A percentile compares a stretch with the other conserved stretches of the same genome.
Evolutionary conservation across 2,797 vertebrate species (phyloP).

Genomic region (Microchirus variegatus): DNA sequence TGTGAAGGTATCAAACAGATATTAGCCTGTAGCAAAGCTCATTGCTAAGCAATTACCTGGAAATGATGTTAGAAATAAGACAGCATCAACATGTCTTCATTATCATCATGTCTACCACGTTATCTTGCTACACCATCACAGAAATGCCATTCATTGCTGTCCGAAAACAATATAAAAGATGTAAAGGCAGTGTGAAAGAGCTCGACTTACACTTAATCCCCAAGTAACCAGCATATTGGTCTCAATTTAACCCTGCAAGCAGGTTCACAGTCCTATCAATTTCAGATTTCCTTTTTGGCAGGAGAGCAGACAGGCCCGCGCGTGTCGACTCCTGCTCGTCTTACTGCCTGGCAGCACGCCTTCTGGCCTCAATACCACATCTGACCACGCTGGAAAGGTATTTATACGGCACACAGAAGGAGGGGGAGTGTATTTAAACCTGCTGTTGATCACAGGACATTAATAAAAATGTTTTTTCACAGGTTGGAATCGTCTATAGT

Average conservation of each 20-base stretch:
- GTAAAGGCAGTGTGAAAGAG: background rate
- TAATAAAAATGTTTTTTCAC: too few species aligned
- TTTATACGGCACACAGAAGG: constrained; percentile 59
- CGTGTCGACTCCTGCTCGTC: constrained; percentile 59
- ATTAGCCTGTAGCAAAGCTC: too few species aligned
- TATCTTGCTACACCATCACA: too few species aligned
- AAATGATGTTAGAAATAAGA: too few species aligned
- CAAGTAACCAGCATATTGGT: background rate
- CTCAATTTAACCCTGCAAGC: constrained; percentile 20
- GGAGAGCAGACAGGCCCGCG: constrained; percentile 22
- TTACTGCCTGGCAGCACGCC: constrained; percentile 70
- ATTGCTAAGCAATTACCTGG: too few species aligned
- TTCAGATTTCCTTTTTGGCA: constrained; percentile 32
- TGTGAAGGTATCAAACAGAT: too few species aligned
- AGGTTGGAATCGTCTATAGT: too few species aligned
- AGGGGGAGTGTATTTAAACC: constrained; percentile 7
- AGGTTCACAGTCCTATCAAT: constrained; percentile 4
- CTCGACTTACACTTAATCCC: background rate
- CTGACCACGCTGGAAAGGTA: constrained; percentile 77
- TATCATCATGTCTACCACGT: too few species aligned
- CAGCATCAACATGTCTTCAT: too few species aligned
- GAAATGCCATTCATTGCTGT: too few species aligned
- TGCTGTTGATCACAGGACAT: background rate
- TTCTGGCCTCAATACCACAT: constrained; percentile 71
- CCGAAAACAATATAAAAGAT: background rate